phyloP scores from a whole-genome alignment of 2,113 vertebrate genomes.

The Hippolais icterina region DNA sequence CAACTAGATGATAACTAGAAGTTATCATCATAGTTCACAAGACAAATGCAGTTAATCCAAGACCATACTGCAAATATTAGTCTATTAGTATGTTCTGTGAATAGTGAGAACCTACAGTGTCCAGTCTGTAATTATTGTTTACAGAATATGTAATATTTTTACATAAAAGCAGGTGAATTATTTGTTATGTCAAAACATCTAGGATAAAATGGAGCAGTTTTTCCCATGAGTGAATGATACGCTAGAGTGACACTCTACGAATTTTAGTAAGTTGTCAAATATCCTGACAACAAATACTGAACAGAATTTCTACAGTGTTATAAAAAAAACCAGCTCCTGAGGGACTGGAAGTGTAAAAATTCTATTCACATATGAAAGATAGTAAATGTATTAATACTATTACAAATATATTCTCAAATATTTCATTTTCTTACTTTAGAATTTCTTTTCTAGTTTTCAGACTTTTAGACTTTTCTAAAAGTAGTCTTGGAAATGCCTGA shows the following conservation, averaged over 20 bases:
- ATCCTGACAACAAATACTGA: slow-evolving; percentile 4
- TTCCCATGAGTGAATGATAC: neutral
- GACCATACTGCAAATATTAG: neutral
- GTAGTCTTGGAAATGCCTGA: neutral
- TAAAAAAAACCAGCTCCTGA: neutral
- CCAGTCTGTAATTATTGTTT: neutral
- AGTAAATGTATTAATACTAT: neutral
- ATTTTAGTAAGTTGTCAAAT: slow-evolving; percentile 19
- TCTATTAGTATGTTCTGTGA: neutral
- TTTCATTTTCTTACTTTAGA: neutral
- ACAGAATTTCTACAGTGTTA: neutral
- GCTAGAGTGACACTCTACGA: neutral
- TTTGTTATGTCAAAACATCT: slow-evolving; percentile 4
- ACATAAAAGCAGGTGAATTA: neutral
- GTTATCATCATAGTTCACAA: neutral
- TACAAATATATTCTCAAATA: neutral
- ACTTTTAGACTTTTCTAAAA: neutral
- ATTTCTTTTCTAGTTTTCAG: neutral
- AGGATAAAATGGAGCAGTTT: neutral
- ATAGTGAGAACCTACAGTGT: neutral
- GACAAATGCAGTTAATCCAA: neutral
- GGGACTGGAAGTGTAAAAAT: neutral
- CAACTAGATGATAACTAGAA: neutral
- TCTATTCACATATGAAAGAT: neutral
- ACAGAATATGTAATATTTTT: slow-evolving; percentile 5